Base-by-base conservation (phyloP, 2,797 vertebrate species). In the Mus spretus region DNA sequence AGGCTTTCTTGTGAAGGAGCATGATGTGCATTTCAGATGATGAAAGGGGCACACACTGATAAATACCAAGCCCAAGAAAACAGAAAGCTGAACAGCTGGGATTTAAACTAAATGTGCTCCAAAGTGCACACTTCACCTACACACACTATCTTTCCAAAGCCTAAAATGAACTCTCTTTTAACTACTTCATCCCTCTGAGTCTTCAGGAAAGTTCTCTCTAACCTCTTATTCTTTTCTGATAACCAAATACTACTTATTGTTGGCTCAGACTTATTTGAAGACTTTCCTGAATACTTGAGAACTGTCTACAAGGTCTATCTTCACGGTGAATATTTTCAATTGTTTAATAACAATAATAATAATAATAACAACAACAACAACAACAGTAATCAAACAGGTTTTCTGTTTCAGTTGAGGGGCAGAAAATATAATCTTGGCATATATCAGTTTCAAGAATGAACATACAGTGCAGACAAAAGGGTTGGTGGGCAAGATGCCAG, bases 181-280 rank as follows among this genome's bases (percentile, higher is more conserved):
- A 88, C n/a, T 55, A 37, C 80, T 6, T 59, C 8, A 93, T 87
- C 26, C 53, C 85, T 11, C 37, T 24, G 53, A 86, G 65, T 74
- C 85, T 31, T 37, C 24, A 87, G 7, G 57, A 91, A 59, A 59
- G 44, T 72, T 88, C 75, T 47, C 22, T 20, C 78, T 89, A 74
- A 22, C 26, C 57, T 57, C n/a, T 37, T 44, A 55, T 61, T 65
- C 34, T 2, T 86, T 91, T 83, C 77, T 89, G 82, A 83, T 63
- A 84, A 90, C 34, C 20, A 85, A 44, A 63, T 37, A 78, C 17
- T 90, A 40, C 61, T 94, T 92, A 78, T n/a, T 55, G 92, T 57
- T 65, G 91, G 26, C 40, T 93, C 74, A 4, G 47, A 81, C 9
- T 81, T 93, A 95, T 2, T 59, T 34, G 67, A 97, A 88, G 53